A percentile compares a stretch with the other conserved stretches of the same genome.
These are phyloP conservation scores for Ariopsis seemanni DNA, from an alignment of 2,113 vertebrate genomes.

Conservation along the genomic window DNA sequence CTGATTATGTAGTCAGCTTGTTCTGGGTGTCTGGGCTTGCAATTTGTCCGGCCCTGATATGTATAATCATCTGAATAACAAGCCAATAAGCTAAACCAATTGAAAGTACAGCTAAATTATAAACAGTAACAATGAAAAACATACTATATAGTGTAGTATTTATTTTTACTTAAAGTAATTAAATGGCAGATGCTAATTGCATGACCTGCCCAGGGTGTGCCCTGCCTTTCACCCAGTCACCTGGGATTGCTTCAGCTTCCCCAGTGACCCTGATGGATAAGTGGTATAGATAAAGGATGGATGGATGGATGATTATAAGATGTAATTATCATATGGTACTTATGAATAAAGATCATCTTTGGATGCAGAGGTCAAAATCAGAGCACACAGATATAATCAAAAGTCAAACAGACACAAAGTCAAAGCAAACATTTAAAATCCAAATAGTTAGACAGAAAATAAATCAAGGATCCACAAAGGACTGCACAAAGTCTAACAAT, in stretches of 20 bases:
- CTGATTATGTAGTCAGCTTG: neutral
- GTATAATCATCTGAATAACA: neutral
- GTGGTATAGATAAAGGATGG: too few species aligned
- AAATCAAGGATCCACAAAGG: neutral
- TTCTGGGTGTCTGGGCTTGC: neutral
- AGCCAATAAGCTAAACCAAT: neutral
- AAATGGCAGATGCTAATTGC: neutral
- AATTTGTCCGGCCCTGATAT: neutral
- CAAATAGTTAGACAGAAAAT: conserved; percentile 8
- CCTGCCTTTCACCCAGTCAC: too few species aligned
- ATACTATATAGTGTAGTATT: neutral
- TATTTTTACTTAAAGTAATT: neutral
- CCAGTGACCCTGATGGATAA: too few species aligned
- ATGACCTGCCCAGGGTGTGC: too few species aligned
- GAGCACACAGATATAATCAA: neutral
- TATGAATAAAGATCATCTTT: neutral
- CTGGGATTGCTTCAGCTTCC: too few species aligned
- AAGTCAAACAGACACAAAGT: neutral
- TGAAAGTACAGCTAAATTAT: neutral
- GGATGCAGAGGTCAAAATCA: neutral
- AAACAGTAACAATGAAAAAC: neutral
- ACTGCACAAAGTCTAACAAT: neutral
- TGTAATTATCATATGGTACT: neutral
- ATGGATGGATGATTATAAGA: too few species aligned
- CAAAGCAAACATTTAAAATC: neutral